These are phyloP conservation scores for Erethizon dorsatum DNA, from an alignment of 2,797 vertebrate species.

Conservation along the genomic window DNA sequence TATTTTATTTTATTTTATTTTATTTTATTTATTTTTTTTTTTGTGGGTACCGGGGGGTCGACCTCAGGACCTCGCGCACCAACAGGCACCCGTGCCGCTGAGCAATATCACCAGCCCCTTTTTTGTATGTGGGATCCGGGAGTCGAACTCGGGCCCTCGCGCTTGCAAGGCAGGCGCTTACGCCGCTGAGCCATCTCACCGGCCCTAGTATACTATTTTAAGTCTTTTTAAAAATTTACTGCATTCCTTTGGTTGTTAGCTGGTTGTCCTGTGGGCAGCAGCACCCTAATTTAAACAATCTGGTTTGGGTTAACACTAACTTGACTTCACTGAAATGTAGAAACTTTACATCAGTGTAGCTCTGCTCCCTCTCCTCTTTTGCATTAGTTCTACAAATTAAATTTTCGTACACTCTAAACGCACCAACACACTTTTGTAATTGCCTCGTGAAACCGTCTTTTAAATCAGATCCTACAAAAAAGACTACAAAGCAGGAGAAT, in stretches of 20 bases:
- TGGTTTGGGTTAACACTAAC: neutral
- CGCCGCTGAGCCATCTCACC: too few relatives aligned
- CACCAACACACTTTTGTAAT: neutral
- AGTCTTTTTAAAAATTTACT: neutral
- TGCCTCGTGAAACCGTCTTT: neutral
- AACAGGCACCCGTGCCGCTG: too few relatives aligned
- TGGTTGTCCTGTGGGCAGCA: too few relatives aligned
- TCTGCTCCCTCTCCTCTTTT: neutral
- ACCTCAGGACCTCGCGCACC: too few relatives aligned
- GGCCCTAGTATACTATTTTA: too few relatives aligned
- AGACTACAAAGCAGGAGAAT: neutral
- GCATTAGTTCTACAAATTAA: neutral
- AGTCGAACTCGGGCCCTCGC: too few relatives aligned
- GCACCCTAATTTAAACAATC: neutral
- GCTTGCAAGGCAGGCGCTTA: too few relatives aligned
- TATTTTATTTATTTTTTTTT: too few relatives aligned
- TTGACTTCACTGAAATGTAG: neutral
- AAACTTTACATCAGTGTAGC: neutral
- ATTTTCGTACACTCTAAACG: neutral
- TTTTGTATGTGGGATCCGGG: too few relatives aligned
- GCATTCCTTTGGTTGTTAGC: neutral
- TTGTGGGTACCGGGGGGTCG: too few relatives aligned
- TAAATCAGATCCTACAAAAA: neutral
- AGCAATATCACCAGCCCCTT: too few relatives aligned
- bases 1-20: too few relatives aligned